A percentile compares a stretch with the other conserved stretches of the same genome.
Evolutionary conservation across 2,797 vertebrate species (phyloP).

Genomic region (Mormyrops boulengeri): DNA sequence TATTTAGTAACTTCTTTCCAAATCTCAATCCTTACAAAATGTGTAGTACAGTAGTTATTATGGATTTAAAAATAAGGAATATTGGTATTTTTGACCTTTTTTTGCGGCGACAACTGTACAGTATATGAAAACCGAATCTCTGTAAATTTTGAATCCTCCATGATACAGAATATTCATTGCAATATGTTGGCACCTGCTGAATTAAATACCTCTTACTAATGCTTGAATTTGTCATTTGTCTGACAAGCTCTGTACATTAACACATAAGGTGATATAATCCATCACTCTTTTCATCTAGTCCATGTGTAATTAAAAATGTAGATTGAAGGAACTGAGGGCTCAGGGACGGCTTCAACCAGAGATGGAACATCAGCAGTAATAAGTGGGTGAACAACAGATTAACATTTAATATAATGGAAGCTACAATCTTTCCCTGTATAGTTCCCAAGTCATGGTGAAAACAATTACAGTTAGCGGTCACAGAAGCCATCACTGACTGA

Average conservation of each 20-base stretch:
- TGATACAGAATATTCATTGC: not conserved
- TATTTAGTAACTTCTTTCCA: not conserved
- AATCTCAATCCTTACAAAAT: not conserved
- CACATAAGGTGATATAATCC: not conserved
- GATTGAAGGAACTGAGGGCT: not conserved
- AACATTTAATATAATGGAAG: slow-evolving; percentile 2
- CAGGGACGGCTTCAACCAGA: not conserved
- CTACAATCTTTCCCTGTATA: not conserved
- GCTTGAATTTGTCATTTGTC: not conserved
- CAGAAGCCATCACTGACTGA: not conserved
- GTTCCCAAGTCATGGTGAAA: not conserved
- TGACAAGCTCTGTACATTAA: not conserved
- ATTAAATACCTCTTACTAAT: not conserved
- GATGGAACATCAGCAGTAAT: slow-evolving; percentile 1
- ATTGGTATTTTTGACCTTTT: not conserved
- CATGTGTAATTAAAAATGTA: slow-evolving; percentile 3
- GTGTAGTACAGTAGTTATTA: not conserved
- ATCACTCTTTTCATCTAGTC: not conserved
- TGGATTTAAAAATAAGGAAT: not conserved
- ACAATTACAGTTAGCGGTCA: not conserved
- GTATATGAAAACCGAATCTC: not conserved
- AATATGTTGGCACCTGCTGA: not conserved
- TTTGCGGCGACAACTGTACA: not conserved
- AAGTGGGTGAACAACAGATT: not conserved
- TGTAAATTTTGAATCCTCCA: not conserved